Conservation (phyloP, 2,888 invertebrate species). For the Athalia circularis region DNA sequence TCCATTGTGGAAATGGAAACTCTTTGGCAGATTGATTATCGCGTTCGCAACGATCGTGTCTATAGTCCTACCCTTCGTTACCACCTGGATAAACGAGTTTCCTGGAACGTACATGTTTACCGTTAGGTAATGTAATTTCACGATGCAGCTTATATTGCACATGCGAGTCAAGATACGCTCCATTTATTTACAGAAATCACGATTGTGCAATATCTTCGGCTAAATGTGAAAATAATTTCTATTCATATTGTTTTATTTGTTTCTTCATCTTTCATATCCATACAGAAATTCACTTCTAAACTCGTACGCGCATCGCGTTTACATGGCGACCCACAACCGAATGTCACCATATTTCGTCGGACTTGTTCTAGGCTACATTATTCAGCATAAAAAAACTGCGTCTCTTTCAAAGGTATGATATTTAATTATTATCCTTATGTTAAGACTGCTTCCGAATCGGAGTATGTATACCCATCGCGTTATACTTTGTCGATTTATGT, state of each 20-base stretch:
- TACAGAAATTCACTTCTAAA: conserved; percentile 43
- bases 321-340: conserved; percentile 47
- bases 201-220: no score
- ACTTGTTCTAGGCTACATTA: conserved; percentile 28
- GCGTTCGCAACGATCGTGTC: conserved; percentile 74
- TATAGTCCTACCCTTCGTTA: conserved; percentile 75
- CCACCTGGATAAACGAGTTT: conserved; percentile 77
- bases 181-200: not conserved
- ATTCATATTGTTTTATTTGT: not conserved
- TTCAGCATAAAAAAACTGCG: conserved; percentile 6
- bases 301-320: conserved; percentile 40
- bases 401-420: conserved; percentile 26
- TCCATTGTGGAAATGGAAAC: conserved; percentile 78
- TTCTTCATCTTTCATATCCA: not conserved
- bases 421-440: not conserved
- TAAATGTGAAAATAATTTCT: not conserved
- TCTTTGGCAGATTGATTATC: conserved; percentile 76
- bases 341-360: conserved; percentile 46
- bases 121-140: conserved; percentile 76
- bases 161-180: not conserved
- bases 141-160: not conserved
- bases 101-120: conserved; percentile 81
- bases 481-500: no score
- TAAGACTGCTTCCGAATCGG: not conserved
- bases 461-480: no score